Conservation (phyloP, 1,140 invertebrate genomes). For the Diachasma alloeum region DNA sequence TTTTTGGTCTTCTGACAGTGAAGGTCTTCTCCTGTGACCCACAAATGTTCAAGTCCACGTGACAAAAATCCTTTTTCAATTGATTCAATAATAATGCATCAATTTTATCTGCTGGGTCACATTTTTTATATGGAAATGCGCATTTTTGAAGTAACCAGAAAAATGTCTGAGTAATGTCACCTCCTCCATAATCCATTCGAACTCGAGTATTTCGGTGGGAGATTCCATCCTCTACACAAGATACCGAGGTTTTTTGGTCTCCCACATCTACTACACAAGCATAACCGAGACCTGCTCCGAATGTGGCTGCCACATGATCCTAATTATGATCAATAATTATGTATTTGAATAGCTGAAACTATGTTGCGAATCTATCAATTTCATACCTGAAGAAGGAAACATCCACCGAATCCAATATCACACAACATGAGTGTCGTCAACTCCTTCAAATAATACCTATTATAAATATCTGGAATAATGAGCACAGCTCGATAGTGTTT, state of each 20-base stretch:
- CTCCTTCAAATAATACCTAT: slow-evolving; percentile 86
- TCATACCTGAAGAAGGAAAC: slow-evolving; percentile 84
- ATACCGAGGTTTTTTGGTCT: slow-evolving; percentile 94
- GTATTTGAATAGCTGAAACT: no score
- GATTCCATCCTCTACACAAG: slow-evolving; percentile 96
- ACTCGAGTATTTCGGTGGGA: slow-evolving; percentile 88
- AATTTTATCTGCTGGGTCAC: slow-evolving; percentile 74
- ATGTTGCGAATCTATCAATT: background rate
- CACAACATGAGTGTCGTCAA: slow-evolving; percentile 82
- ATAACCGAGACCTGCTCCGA: slow-evolving; percentile 89
- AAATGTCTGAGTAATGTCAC: slow-evolving; percentile 87
- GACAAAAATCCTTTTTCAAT: slow-evolving; percentile 90
- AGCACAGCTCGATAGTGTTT: slow-evolving; percentile 87
- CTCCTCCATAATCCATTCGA: slow-evolving; percentile 87
- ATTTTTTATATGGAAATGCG: slow-evolving; percentile 87
- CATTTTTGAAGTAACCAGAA: slow-evolving; percentile 87
- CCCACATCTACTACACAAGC: slow-evolving; percentile 96
- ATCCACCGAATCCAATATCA: slow-evolving; percentile 88
- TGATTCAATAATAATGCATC: slow-evolving; percentile 82
- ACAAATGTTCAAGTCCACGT: slow-evolving; percentile 88
- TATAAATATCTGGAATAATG: slow-evolving; percentile 91
- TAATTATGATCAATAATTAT: slow-evolving; percentile 52
- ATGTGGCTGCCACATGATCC: slow-evolving; percentile 93
- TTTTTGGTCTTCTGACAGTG: slow-evolving; percentile 76
- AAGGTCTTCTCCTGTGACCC: slow-evolving; percentile 85